These are phyloP conservation scores for Muscicapa comitata DNA, from an alignment of 2,797 vertebrate genomes.

Conservation along the genomic window DNA sequence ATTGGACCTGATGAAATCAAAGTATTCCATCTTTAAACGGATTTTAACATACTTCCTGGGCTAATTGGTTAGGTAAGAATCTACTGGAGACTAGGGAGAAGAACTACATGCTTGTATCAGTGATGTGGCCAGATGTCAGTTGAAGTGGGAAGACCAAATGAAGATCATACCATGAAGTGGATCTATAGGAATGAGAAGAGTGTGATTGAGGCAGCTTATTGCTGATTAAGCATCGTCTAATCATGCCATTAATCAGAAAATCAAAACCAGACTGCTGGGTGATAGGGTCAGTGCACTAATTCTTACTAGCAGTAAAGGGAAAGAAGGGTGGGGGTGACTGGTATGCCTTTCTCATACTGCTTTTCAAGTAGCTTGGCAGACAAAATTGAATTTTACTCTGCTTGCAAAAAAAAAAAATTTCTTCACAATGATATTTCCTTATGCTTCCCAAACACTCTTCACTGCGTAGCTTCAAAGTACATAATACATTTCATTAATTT, in stretches of 20 bases:
- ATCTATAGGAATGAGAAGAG: not conserved
- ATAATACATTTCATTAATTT: not conserved
- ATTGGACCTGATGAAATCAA: not conserved
- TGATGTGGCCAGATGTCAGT: not conserved
- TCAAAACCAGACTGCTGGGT: not conserved
- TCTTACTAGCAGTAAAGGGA: not conserved
- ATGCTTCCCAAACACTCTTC: not conserved
- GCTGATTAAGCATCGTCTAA: constrained; percentile 14
- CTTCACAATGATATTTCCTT: not conserved
- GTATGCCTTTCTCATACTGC: not conserved
- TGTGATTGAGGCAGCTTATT: not conserved
- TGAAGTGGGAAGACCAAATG: not conserved
- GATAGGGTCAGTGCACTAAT: constrained; percentile 21
- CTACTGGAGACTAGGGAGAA: not conserved
- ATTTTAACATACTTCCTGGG: not conserved
- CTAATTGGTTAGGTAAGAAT: not conserved
- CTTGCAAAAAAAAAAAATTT: not conserved
- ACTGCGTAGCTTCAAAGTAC: not conserved
- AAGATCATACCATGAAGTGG: not conserved
- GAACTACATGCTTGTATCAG: not conserved
- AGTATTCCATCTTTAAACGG: not conserved
- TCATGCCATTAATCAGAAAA: constrained; percentile 42
- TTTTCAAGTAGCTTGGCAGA: not conserved
- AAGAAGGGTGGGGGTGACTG: not conserved
- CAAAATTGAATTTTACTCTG: not conserved